A percentile compares a stretch with the other conserved stretches of the same genome.
Evolutionary conservation across 2,113 vertebrate genomes (phyloP).

Genomic region (Heterotilapia buettikoferi): DNA sequence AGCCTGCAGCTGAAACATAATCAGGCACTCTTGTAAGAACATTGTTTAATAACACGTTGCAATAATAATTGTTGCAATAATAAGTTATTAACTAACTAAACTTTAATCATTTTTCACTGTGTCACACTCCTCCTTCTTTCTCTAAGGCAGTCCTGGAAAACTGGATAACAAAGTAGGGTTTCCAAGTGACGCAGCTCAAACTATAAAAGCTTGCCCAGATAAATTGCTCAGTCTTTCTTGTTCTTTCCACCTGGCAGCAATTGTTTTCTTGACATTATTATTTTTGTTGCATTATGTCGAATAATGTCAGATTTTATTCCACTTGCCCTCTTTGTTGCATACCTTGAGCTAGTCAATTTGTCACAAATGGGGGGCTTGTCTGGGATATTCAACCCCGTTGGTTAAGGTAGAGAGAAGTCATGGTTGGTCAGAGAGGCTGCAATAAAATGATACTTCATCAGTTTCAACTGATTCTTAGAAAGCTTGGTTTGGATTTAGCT

Average conservation of each 20-base stretch:
- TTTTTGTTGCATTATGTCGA: neutral
- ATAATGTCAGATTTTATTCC: neutral
- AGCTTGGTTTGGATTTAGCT: neutral
- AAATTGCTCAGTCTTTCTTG: neutral
- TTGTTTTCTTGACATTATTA: neutral
- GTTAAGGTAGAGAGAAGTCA: neutral
- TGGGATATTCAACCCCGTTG: fast-evolving
- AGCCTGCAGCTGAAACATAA: neutral
- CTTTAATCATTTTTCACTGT: neutral
- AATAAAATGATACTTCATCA: neutral
- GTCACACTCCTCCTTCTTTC: neutral
- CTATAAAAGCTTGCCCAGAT: neutral
- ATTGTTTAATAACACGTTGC: neutral
- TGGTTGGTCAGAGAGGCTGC: neutral
- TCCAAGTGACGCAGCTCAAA: neutral
- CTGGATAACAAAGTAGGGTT: neutral
- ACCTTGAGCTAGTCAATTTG: neutral
- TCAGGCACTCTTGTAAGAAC: neutral
- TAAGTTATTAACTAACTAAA: neutral
- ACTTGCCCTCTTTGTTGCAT: neutral
- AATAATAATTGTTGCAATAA: neutral
- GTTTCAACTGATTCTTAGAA: neutral
- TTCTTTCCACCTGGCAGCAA: neutral
- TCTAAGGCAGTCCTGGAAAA: neutral
- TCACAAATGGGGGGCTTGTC: neutral